Percentiles rank a stretch among this genome's conserved stretches.
Conservation (phyloP, 2,888 invertebrate genomes). For the Gisinianus flammeolus region DNA sequence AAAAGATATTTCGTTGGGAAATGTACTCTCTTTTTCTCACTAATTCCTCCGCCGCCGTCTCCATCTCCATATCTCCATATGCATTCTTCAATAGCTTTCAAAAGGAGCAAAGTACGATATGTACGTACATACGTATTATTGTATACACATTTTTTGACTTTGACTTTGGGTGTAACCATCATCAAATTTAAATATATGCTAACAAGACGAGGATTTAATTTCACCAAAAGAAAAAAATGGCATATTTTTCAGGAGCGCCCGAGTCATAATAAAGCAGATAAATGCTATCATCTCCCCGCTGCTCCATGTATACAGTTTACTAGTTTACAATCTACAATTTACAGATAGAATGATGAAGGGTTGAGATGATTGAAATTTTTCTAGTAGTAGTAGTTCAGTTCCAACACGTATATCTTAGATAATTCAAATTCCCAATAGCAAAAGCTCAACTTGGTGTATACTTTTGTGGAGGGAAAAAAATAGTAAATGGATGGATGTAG, state of each 20-base stretch:
- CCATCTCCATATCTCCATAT: not conserved
- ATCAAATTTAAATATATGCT: not conserved
- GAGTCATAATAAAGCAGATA: too few relatives aligned
- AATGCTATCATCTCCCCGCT: not conserved
- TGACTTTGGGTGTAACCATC: not conserved
- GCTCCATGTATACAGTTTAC: too few relatives aligned
- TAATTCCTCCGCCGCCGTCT: not conserved
- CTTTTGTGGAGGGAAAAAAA: not conserved
- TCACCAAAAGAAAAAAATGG: not conserved
- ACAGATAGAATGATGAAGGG: not conserved
- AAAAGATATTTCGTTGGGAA: too few relatives aligned
- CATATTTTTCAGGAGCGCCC: too few relatives aligned
- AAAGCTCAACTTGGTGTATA: not conserved
- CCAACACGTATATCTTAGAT: not conserved
- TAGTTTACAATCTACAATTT: not conserved
- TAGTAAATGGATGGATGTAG: too few relatives aligned
- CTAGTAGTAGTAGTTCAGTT: not conserved
- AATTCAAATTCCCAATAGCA: not conserved
- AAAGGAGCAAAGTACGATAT: too few relatives aligned
- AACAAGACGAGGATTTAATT: not conserved
- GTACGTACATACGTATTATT: too few relatives aligned
- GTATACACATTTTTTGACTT: too few relatives aligned
- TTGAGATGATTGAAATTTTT: not conserved
- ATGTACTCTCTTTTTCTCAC: not conserved
- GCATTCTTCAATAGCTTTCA: too few relatives aligned